A percentile compares a stretch with the other conserved stretches of the same genome.
Conservation (phyloP, 2,113 vertebrate species). For the Alosa alosa region DNA sequence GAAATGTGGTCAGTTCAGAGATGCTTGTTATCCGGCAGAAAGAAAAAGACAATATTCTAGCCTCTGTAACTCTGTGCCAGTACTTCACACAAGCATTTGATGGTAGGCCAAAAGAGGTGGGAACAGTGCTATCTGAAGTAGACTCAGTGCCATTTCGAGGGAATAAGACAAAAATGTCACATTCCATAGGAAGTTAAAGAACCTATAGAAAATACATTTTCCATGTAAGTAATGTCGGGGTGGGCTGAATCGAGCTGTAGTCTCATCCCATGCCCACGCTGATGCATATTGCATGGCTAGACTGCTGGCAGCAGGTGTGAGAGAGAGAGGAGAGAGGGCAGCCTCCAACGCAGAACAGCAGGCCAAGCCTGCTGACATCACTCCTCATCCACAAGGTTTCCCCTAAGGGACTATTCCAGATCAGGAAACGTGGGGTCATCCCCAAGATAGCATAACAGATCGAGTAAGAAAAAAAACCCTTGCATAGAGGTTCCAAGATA, state of each 20-base stretch:
- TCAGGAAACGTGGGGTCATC: not conserved
- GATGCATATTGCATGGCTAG: constrained; percentile 13
- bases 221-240: not conserved
- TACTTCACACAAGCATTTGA: too few relatives aligned
- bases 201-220: too few relatives aligned
- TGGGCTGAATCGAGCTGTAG: not conserved
- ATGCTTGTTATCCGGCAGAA: too few relatives aligned
- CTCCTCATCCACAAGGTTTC: not conserved
- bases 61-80: too few relatives aligned
- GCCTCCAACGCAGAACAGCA: not conserved
- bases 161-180: too few relatives aligned
- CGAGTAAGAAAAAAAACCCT: not conserved
- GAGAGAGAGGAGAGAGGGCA: not conserved
- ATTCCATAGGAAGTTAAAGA: too few relatives aligned
- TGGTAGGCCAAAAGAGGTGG: too few relatives aligned
- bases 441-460: not conserved
- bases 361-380: not conserved
- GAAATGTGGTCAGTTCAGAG: too few relatives aligned
- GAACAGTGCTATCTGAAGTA: too few relatives aligned
- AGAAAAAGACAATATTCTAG: too few relatives aligned
- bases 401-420: not conserved
- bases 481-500: not conserved
- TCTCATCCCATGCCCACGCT: not conserved
- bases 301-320: not conserved
- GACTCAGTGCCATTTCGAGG: too few relatives aligned